Percentiles rank a stretch among this genome's conserved stretches.
Conservation (phyloP, 2,797 vertebrate genomes). For the Pempheris klunzingeri region DNA sequence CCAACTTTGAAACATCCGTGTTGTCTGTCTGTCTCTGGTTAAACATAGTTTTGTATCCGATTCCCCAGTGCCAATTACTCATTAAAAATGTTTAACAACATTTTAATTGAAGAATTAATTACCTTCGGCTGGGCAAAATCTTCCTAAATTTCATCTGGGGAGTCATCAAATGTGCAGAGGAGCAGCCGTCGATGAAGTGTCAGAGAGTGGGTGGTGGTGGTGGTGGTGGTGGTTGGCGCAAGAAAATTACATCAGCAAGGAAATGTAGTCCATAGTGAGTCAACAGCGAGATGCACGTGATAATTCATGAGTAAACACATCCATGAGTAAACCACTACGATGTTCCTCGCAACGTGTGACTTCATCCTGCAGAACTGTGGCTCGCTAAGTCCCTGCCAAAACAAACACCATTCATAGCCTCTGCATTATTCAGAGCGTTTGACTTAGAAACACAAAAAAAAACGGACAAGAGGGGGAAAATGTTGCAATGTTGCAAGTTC, state of each 20-base stretch:
- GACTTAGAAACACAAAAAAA: conserved; percentile 44
- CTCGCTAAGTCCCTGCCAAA: conserved; percentile 60
- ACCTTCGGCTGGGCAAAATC: conserved; percentile 88
- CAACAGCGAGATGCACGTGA: conserved; percentile 60
- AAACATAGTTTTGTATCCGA: conserved; percentile 88
- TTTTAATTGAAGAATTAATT: conserved; percentile 93
- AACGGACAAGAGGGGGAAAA: neutral
- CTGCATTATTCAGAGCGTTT: conserved; percentile 64
- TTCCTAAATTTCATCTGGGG: conserved; percentile 89
- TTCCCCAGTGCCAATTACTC: conserved; percentile 87
- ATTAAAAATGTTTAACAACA: conserved; percentile 94
- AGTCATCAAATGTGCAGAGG: conserved; percentile 81
- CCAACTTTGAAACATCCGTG: conserved; percentile 84
- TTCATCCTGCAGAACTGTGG: conserved; percentile 47
- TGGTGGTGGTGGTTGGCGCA: conserved; percentile 50
- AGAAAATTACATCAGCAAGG: conserved; percentile 80
- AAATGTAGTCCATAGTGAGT: conserved; percentile 64
- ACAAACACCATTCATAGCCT: conserved; percentile 55
- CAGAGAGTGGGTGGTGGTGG: conserved; percentile 59
- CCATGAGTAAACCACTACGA: conserved; percentile 62
- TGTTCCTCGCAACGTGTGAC: conserved; percentile 66
- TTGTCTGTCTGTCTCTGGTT: conserved; percentile 85
- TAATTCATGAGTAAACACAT: conserved; percentile 70
- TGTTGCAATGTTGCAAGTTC: conserved; percentile 7
- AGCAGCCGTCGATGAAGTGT: conserved; percentile 71